Evolutionary conservation across 2,888 invertebrate genomes (phyloP), one percentile per base, ranked within the genome.

Genomic region (Drosophila pseudotakahashii): DNA sequence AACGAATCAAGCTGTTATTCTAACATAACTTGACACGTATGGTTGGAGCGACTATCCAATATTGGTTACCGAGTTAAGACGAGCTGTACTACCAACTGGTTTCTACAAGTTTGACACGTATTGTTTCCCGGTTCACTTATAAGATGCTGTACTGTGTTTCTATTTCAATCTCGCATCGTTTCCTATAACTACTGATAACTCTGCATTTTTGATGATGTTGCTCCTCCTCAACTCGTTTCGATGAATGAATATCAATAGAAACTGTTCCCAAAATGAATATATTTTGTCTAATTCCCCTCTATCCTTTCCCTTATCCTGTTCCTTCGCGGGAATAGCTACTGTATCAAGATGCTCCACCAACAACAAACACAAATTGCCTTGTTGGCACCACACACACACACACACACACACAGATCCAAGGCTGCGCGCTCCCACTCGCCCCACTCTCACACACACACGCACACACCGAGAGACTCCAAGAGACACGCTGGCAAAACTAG

Each of bases 341-440:
- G 48, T 48, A 41, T 34, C 26, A 26, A 62, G 62, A 63, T 63
- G 62, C 62, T 63, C 45, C 45, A 30, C 67, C 62, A 63, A 64
- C 32, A 64, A 64, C 51, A 51, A 69, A 69, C 50, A 68, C 48
- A 58, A 58, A 76, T 86, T 82, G 81, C 87, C 87, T 70, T 81
- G 81, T 86, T 82, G 81, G 81, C 81, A 81, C 74, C 48, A 59
- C 57, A 39, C 26, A 62, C 68, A 57, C 60, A 60, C 45, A 45
- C 50, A 52, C 57, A 52, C 54, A 19, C 19, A 19, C 19, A 19
- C 19, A 39, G n/a, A 63, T 52, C 52, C 44, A 61, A 34, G 23
- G 42, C 74, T 32, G 68, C 62, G 67, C 68, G 41, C 59, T 54
- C 73, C 42, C 78, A 77, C 45, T 14, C n/a, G n/a, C n/a, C n/a